Conservation (phyloP, 2,113 vertebrate species). For the Toxotes chatareus region DNA sequence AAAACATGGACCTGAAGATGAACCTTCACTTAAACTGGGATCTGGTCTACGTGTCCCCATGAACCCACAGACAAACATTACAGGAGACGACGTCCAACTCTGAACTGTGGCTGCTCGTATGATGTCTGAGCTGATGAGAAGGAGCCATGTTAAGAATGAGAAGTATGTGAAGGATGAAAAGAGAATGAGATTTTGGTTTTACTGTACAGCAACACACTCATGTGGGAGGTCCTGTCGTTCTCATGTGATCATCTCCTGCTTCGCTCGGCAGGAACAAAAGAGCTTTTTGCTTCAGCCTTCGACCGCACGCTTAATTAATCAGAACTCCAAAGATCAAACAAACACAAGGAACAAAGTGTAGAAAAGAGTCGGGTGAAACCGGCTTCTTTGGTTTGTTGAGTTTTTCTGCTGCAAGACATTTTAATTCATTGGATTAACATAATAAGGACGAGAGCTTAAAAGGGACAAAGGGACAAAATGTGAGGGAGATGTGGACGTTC, state of each 20-base stretch:
- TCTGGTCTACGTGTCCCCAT: too few relatives aligned
- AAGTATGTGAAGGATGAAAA: conserved; percentile 35
- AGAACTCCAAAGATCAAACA: conserved; percentile 37
- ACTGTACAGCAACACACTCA: not conserved
- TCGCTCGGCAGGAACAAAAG: conserved; percentile 61
- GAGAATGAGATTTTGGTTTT: conserved; percentile 22
- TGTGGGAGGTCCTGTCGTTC: conserved; percentile 61
- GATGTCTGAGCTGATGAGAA: not conserved
- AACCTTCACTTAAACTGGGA: not conserved
- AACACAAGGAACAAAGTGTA: not conserved
- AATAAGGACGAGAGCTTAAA: conserved; percentile 1
- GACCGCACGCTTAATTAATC: conserved; percentile 13
- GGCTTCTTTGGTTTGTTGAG: conserved; percentile 31
- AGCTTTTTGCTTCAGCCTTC: conserved; percentile 6
- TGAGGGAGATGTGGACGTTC: not conserved
- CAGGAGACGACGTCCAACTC: not conserved
- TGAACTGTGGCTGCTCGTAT: not conserved
- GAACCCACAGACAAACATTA: not conserved
- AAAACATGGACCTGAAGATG: too few relatives aligned
- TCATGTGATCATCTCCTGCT: conserved; percentile 49
- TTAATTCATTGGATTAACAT: conserved; percentile 39
- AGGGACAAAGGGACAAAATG: conserved; percentile 3
- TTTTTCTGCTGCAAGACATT: conserved; percentile 3
- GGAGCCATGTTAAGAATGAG: conserved; percentile 30
- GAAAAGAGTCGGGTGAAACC: not conserved